Evolutionary conservation across 2,888 invertebrate genomes (phyloP).

Genomic region (Syritta pipiens): DNA sequence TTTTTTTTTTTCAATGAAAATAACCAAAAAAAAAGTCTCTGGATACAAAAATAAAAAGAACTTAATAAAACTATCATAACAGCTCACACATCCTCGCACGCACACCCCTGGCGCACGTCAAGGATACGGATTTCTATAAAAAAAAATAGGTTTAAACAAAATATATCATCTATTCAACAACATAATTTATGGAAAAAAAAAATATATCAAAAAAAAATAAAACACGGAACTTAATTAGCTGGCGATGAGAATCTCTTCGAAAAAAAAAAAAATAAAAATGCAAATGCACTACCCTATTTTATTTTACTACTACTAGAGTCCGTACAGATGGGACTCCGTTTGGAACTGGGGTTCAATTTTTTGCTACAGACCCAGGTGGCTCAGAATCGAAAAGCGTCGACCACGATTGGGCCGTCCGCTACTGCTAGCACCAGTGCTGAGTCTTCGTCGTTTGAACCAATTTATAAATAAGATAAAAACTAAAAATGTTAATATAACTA

Average conservation of each 20-base stretch:
- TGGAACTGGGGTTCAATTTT: neutral
- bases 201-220: constrained; percentile 4
- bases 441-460: constrained; percentile 71
- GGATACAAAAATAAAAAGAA: constrained; percentile 21
- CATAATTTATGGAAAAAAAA: constrained; percentile 40
- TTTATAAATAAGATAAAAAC: constrained; percentile 73
- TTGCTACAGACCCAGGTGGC: constrained; percentile 55
- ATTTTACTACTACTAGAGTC: neutral
- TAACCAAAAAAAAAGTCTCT: constrained; percentile 30
- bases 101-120: neutral
- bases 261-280: constrained; percentile 28
- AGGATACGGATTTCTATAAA: constrained; percentile 16
- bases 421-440: constrained; percentile 52
- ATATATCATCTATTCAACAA: constrained; percentile 50
- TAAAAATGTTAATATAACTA: constrained; percentile 72
- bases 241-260: constrained; percentile 35
- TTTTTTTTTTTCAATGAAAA: too few species aligned
- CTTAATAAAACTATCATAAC: constrained; percentile 60
- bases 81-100: too few species aligned
- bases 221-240: constrained; percentile 46
- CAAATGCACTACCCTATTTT: constrained; percentile 27
- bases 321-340: neutral
- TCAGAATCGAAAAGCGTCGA: constrained; percentile 55
- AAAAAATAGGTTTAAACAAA: constrained; percentile 44
- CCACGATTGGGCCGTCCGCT: constrained; percentile 49